Evolutionary conservation across 2,113 vertebrate genomes (phyloP), one percentile per base, ranked within the genome.

Genomic region (Hemiprocne comata): DNA sequence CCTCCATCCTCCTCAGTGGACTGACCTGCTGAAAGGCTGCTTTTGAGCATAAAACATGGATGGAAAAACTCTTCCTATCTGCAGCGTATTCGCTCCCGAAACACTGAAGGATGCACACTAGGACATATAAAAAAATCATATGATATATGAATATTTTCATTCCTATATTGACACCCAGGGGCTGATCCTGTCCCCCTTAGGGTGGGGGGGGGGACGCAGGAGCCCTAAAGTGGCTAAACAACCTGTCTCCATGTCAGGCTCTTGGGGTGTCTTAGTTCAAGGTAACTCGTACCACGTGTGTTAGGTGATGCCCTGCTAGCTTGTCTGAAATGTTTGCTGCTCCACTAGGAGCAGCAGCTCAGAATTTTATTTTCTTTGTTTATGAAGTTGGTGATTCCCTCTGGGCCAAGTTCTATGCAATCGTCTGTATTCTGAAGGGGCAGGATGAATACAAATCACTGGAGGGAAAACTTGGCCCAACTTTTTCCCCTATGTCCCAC

Each of bases 11-110:
- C 34, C 19, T 73, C 67, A 10, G 4, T 21, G 36, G 26, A 48
- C 67, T 91, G 71, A 84, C 75, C 65, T 95, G 11, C 51, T 60
- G 51, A 85, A 81, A 89, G 79, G 58, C 87, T 89, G 71, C 89
- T 96, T 88, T 62, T 90, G 64, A 87, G 57, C 33, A 33, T 77
- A 67, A 57, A 90, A 78, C 2, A 7, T 51, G 57, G 80, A 61
- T 3, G 31, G 85, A 76, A 72, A 90, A 84, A 29, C 34, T 36
- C n/a, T 31, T 82, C 57, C 58, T n/a, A 4, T 90, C 71, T 18
- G 48, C 46, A 38, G 40, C 0, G 0, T 34, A 21, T 85, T 82
- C 71, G 42, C 71, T 92, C 87, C 87, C 0, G 0, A 76, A 75
- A 34, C 2, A 4, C 20, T 62, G 70, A 94, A 76, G 74, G 87